A percentile compares a stretch with the other conserved stretches of the same genome.
Evolutionary conservation across 2,113 vertebrate genomes (phyloP).

Genomic region (Syrmaticus mikado): DNA sequence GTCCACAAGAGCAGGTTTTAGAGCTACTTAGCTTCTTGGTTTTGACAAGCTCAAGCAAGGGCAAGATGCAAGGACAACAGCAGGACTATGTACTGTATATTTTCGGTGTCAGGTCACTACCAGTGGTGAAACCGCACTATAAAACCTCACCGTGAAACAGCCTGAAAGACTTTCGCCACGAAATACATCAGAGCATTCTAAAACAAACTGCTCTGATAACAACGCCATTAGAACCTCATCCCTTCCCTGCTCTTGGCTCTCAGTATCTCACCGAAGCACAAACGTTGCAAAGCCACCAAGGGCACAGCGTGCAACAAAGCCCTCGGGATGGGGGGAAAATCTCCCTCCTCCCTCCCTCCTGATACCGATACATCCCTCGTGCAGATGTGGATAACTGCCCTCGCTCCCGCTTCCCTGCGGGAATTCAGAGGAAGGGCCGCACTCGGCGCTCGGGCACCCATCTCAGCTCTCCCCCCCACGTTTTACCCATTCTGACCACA

Average conservation of each 20-base stretch:
- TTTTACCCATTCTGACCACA: not conserved
- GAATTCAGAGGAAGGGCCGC: not conserved
- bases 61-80: not conserved
- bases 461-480: not conserved
- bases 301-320: not conserved
- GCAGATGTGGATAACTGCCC: not conserved
- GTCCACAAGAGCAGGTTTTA: not conserved
- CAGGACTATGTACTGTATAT: accelerated
- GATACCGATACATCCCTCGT: accelerated
- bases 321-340: not conserved
- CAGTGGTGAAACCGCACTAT: accelerated
- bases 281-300: not conserved
- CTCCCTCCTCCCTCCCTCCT: not conserved
- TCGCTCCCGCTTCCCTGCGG: not conserved
- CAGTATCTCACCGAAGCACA: not conserved
- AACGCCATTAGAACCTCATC: not conserved
- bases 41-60: not conserved
- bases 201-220: accelerated
- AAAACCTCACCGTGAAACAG: not conserved
- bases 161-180: not conserved
- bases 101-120: not conserved
- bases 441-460: not conserved
- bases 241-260: not conserved
- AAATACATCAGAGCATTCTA: not conserved
- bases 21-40: not conserved